Base-by-base conservation (phyloP, 2,888 invertebrate species). In the Maniola hyperantus region DNA sequence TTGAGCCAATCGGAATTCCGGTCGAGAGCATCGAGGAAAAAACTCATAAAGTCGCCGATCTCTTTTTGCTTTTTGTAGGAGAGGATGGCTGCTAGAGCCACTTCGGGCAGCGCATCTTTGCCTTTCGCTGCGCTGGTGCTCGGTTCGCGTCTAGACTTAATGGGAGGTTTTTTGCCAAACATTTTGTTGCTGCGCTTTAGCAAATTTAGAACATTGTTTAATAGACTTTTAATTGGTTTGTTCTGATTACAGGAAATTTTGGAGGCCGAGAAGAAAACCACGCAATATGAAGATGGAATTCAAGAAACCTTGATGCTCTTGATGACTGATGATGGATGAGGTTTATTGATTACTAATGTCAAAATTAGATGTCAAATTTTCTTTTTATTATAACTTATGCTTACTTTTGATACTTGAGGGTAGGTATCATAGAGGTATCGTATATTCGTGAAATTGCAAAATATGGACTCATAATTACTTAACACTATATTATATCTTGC, bases 41-140 rank as follows among this genome's bases (percentile, higher is more conserved):
- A 90, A 68, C 77, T 82, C 48, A 90, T 85, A 71, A 91, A 91
- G 59, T 89, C 89, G 61, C 76, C 79, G 11, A 89, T 83, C 74
- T 89, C 89, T 71, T 86, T 88, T 73, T 89, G 88, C 66, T 83
- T 86, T 62, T 83, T 88, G 68, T 85, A 90, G 0, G 90, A 85
- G 5, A 77, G 76, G 42, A 91, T 88, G 8, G 90, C 91, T 6
- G 90, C 91, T 26, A 91, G 69, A 2, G 87, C 91, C 36, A 89
- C 78, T 55, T 91, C 89, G 0, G 88, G 84, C 2, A 82, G 74
- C 1, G 66, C 68, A 4, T 89, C 87, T 1, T 71, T 55, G 44
- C 68, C 63, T 73, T 76, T 83, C 15, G 69, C 48, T 6, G 79
- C 78, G 36, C 67, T 72, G 46, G 39, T 59, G 60, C 68, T 69